phyloP scores from a whole-genome alignment of 2,113 vertebrate genomes.

The Abramis brama region DNA sequence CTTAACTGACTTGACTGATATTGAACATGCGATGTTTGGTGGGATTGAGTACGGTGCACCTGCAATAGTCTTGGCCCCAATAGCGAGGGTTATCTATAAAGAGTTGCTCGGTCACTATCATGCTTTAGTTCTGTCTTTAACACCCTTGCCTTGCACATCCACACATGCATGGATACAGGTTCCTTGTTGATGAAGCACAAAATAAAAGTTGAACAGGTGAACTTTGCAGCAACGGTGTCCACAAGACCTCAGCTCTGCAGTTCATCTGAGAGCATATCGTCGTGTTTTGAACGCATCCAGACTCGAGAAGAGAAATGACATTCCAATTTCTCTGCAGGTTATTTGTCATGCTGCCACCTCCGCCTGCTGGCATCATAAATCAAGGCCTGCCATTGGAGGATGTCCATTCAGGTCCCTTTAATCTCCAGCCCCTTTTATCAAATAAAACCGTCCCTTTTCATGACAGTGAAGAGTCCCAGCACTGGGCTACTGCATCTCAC shows the following conservation, averaged over 20 bases:
- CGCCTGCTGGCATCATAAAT: slow-evolving; percentile 51
- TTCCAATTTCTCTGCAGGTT: slow-evolving; percentile 48
- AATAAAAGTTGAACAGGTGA: not conserved
- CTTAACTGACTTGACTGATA: slow-evolving; percentile 30
- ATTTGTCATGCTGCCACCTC: slow-evolving; percentile 58
- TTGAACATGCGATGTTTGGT: slow-evolving; percentile 41
- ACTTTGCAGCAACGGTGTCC: not conserved
- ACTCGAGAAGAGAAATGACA: slow-evolving; percentile 40
- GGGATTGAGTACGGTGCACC: slow-evolving; percentile 22
- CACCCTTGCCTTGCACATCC: not conserved
- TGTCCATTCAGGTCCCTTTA: slow-evolving; percentile 54
- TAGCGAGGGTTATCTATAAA: slow-evolving; percentile 11
- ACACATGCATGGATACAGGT: not conserved
- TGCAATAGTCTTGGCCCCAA: slow-evolving; percentile 5
- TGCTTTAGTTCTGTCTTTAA: not conserved
- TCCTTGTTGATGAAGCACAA: not conserved
- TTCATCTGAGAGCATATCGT: not conserved
- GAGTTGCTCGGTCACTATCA: slow-evolving; percentile 29
- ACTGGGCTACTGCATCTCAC: slow-evolving; percentile 41
- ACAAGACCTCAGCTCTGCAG: not conserved
- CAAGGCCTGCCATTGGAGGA: slow-evolving; percentile 44
- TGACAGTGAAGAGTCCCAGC: slow-evolving; percentile 48
- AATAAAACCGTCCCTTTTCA: slow-evolving; percentile 56
- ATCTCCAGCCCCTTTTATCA: slow-evolving; percentile 54
- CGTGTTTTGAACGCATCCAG: slow-evolving; percentile 31